A percentile compares a stretch with the other conserved stretches of the same genome.
These are phyloP conservation scores for Andrena chrysosceles DNA, from an alignment of 2,888 invertebrate species.

Conservation along the genomic window DNA sequence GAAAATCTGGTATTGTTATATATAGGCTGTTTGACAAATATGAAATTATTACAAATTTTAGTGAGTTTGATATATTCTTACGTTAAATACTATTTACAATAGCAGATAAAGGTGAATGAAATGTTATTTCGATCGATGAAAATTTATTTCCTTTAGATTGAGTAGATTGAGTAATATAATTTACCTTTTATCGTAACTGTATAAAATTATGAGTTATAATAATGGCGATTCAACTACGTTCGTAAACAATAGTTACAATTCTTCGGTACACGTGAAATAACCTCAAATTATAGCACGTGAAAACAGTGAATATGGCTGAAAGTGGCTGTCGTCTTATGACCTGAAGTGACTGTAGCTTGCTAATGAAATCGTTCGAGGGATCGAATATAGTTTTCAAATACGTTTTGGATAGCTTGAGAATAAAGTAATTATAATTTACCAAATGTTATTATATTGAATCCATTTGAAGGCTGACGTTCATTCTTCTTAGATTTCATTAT, in stretches of 20 bases:
- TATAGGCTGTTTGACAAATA: background rate
- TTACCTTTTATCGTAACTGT: background rate
- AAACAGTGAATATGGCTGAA: no score
- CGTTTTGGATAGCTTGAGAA: no score
- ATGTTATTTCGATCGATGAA: background rate
- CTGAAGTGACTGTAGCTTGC: no score
- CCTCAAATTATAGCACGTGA: constrained; percentile 21
- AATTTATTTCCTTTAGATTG: background rate
- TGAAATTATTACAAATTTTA: background rate
- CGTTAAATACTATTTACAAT: background rate
- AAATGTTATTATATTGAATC: no score
- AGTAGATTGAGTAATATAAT: background rate
- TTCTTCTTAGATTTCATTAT: no score
- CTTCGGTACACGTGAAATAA: background rate
- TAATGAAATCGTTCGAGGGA: no score
- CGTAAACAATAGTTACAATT: background rate
- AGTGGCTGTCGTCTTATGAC: no score
- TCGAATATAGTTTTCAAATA: no score
- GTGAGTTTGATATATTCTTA: background rate
- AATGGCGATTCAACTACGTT: background rate
- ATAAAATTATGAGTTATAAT: background rate
- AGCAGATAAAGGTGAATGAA: background rate
- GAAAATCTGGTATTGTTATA: background rate
- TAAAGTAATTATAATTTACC: no score
- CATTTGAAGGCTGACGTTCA: no score